Evolutionary conservation across 2,113 vertebrate genomes (phyloP), one percentile per base, ranked within the genome.

Genomic region (Nannobrachium achirus): DNA sequence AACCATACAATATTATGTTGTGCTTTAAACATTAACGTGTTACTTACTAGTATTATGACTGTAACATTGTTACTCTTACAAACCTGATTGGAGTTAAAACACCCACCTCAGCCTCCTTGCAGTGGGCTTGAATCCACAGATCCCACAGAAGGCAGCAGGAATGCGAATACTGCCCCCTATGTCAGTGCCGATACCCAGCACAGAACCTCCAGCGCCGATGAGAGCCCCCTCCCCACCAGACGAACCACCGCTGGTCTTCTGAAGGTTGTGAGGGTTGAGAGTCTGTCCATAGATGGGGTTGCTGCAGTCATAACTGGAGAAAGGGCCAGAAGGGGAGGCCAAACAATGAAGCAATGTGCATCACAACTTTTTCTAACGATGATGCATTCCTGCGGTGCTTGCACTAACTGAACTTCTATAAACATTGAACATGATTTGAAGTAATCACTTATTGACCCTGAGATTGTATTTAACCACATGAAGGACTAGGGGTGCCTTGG

Each of bases 261-360:
- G 72, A 16, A 69, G 76, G 39, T 94, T 92, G 62, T 75, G 46
- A 2, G 91, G 89, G 66, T 92, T 93, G 49, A 89, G 0, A 0
- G 91, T 93, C 80, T 88, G 86, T 1, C 91, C 93, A 57, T 78
- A 94, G 57, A 94, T 93, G 1, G 89, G 89, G 69, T 95, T 95
- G 73, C 91, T 72, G 79, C 93, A 94, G 3, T 94, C 91, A 69
- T 83, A 93, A 69, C 94, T 94, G 66, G 3, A 75, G 2, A 64
- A 6, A 7, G 63, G 2, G 6, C 19, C 52, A 45, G 38, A 20
- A 73, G 25, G 25, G 25, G 25, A n/a, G 25, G 25, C 25, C 25
- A 33, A 33, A 5, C 25, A 33, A 33, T 33, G 25, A 33, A 33
- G 25, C 25, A 33, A 33, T 4, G 25, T 33, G 25, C 25, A 33